A percentile compares a stretch with the other conserved stretches of the same genome.
phyloP scores from a whole-genome alignment of 2,113 vertebrate species.

The Sapayoa aenigma region DNA sequence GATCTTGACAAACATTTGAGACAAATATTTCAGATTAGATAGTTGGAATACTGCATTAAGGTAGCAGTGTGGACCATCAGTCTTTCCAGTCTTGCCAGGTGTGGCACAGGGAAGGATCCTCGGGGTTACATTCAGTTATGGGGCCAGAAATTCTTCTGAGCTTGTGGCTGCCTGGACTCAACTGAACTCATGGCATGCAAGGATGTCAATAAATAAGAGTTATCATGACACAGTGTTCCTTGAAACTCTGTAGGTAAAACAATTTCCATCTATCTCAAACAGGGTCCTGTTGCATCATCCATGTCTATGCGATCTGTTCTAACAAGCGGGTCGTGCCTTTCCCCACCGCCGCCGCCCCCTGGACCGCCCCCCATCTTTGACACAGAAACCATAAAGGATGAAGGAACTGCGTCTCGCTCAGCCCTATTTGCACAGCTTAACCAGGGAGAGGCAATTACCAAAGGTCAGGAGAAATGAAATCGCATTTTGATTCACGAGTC shows the following conservation, averaged over 20 bases:
- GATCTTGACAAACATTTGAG: neutral
- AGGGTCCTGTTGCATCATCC: constrained; percentile 84
- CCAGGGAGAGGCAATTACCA: constrained; percentile 91
- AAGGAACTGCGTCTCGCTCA: constrained; percentile 74
- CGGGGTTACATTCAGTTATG: fast-evolving
- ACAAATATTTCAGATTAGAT: neutral
- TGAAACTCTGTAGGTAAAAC: neutral
- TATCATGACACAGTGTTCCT: neutral
- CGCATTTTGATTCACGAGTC: neutral
- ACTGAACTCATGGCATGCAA: neutral
- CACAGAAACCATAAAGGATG: constrained; percentile 62
- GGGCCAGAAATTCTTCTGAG: neutral
- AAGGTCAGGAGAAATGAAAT: constrained; percentile 75
- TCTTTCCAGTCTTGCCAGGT: neutral
- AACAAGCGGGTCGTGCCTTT: constrained; percentile 64
- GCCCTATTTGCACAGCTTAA: constrained; percentile 93
- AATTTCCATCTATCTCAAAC: neutral
- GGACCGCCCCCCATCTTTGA: constrained; percentile 80
- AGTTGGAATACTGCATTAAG: neutral
- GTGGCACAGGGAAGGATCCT: neutral
- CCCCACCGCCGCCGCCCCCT: constrained; percentile 75
- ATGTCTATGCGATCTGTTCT: constrained; percentile 61
- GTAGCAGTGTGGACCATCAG: neutral
- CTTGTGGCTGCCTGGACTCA: neutral
- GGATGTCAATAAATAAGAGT: neutral